phyloP scores from a whole-genome alignment of 1,140 invertebrate species.

The Lepeophtheirus salmonis region DNA sequence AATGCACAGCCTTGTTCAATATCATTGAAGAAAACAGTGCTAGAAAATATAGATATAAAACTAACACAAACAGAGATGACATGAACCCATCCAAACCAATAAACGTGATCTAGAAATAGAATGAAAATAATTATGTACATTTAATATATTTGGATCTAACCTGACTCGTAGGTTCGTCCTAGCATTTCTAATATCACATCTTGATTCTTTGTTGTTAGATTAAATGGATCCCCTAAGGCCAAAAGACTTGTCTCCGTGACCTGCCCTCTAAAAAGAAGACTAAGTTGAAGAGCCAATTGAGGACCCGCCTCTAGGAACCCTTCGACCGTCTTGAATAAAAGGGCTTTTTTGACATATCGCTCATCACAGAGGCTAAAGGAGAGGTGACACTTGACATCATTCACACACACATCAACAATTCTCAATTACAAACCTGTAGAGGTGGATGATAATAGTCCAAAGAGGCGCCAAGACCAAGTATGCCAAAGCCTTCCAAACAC shows the following conservation, averaged over 20 bases:
- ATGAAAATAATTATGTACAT: neutral
- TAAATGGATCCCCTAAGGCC: neutral
- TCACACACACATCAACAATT: too few relatives aligned
- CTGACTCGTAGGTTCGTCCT: neutral
- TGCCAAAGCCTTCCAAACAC: neutral
- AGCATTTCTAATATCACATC: neutral
- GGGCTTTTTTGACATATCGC: constrained; percentile 4
- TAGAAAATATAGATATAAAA: constrained; percentile 7
- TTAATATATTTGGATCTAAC: neutral
- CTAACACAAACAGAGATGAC: neutral
- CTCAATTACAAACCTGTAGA: constrained; percentile 10
- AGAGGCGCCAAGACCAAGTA: neutral
- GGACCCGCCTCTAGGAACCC: constrained; percentile 15
- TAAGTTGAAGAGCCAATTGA: constrained; percentile 9
- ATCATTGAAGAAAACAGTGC: constrained; percentile 11
- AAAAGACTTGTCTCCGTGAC: neutral
- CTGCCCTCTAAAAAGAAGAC: constrained; percentile 4
- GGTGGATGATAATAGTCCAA: constrained; percentile 11
- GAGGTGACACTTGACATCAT: too few relatives aligned
- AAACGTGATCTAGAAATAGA: neutral
- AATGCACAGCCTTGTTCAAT: neutral
- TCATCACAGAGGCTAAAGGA: constrained; percentile 11
- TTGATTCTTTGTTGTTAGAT: neutral
- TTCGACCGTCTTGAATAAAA: constrained; percentile 6
- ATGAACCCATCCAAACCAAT: constrained; percentile 12